phyloP scores from a whole-genome alignment of 2,113 vertebrate species.

The Aptenodytes forsteri region DNA sequence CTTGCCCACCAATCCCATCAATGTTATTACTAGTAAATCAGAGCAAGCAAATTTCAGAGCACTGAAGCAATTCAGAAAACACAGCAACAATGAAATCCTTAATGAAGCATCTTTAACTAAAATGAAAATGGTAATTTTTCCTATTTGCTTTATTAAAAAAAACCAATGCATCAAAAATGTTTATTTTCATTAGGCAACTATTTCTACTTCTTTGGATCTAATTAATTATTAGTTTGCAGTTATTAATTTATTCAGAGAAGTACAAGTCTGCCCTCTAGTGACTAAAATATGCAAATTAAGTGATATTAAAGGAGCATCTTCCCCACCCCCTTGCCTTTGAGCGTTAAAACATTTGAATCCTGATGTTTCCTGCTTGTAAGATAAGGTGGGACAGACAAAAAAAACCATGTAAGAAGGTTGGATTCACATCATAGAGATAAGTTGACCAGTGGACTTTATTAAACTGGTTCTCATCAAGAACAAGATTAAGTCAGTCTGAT shows the following conservation, averaged over 20 bases:
- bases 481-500: background rate
- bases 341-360: background rate
- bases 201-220: background rate
- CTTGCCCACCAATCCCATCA: background rate
- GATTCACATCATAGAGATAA: background rate
- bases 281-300: background rate
- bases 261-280: constrained; percentile 73
- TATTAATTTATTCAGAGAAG: background rate
- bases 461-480: background rate
- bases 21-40: background rate
- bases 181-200: background rate
- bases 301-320: background rate
- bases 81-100: background rate
- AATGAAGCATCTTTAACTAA: background rate
- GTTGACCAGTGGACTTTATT: background rate
- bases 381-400: background rate
- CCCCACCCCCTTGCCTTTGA: background rate
- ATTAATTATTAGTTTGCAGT: background rate
- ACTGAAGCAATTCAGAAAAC: background rate
- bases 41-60: background rate
- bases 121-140: background rate
- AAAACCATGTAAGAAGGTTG: background rate
- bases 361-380: background rate
- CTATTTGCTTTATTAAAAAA: constrained; percentile 13
- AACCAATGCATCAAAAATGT: background rate